phyloP scores from a whole-genome alignment of 2,113 vertebrate species.

The Alethe diademata region DNA sequence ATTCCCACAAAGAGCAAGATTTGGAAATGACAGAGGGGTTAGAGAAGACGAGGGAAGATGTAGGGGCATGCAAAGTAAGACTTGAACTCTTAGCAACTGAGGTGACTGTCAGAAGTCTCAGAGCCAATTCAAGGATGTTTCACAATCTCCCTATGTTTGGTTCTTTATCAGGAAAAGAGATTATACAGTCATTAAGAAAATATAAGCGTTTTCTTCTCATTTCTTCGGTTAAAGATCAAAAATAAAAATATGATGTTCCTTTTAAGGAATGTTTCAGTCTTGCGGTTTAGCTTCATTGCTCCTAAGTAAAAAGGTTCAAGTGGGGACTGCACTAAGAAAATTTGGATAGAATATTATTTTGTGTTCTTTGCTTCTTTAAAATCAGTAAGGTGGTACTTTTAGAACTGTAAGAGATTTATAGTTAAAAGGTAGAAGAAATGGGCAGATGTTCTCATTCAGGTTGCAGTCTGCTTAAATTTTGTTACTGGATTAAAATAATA shows the following conservation, averaged over 20 bases:
- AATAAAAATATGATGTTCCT: neutral
- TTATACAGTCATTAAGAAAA: neutral
- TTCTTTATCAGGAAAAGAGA: neutral
- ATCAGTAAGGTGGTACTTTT: neutral
- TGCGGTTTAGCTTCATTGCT: neutral
- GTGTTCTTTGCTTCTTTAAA: neutral
- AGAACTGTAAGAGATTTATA: neutral
- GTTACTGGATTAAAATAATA: neutral
- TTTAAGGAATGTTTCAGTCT: neutral
- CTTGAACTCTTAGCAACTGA: neutral
- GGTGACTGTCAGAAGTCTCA: neutral
- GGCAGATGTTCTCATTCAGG: neutral
- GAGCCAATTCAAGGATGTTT: neutral
- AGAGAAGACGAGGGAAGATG: neutral
- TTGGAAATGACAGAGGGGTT: neutral
- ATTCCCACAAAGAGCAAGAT: neutral
- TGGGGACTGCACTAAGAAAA: neutral
- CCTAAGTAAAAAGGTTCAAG: neutral
- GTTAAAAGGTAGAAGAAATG: neutral
- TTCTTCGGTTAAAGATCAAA: neutral
- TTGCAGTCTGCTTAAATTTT: neutral
- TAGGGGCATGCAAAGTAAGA: neutral
- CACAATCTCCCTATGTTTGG: neutral
- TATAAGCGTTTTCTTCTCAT: fast-evolving
- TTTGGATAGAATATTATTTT: neutral